Base-by-base conservation (phyloP, 2,113 vertebrate species). In the Dasyurus viverrinus region DNA sequence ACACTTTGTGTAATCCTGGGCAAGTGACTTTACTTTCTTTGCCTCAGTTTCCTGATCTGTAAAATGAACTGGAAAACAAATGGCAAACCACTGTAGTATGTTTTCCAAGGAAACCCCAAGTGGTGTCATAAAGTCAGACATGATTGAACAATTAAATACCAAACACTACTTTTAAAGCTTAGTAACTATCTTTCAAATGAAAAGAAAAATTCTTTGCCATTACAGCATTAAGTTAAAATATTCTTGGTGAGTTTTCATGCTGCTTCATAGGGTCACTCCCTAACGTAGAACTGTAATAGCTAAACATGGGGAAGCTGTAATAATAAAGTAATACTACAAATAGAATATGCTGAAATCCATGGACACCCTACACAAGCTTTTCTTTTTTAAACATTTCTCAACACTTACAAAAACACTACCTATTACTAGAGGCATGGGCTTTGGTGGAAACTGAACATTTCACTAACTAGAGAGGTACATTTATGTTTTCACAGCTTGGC, bases 151-250 rank as follows among this genome's bases (percentile, higher is more conserved):
- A 68, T 10, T 27, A 30, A 90, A 68, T n/a, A 42, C 89, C 48
- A 0, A 22, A n/a, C 8, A 54, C 92, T 89, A 25, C 25, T 53
- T 94, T 68, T 11, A 76, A 52, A 95, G 76, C 90, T 24, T 42
- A 53, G 8, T 54, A 54, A 91, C 14, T 53, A 89, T 50, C 36
- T 27, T 91, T 48, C 48, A 46, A 89, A 30, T 50, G 53, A 46
- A 42, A 92, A 92, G 55, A 90, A 14, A 68, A 95, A 93, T 30
- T 55, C 55, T 60, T 52, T 42, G 50, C 89, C 91, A 52, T 60
- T 46, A 52, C 0, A 90, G 92, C 55, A 54, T 90, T 11, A 76
- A 84, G 55, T 93, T 46, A 92, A 53, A 92, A 68, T 11, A 53
- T 36, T 92, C 10, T 16, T 16, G 60, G 47, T 8, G 27, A 60